A percentile compares a stretch with the other conserved stretches of the same genome.
Evolutionary conservation across 2,888 invertebrate genomes (phyloP).

Genomic region (Pinctada fucata): DNA sequence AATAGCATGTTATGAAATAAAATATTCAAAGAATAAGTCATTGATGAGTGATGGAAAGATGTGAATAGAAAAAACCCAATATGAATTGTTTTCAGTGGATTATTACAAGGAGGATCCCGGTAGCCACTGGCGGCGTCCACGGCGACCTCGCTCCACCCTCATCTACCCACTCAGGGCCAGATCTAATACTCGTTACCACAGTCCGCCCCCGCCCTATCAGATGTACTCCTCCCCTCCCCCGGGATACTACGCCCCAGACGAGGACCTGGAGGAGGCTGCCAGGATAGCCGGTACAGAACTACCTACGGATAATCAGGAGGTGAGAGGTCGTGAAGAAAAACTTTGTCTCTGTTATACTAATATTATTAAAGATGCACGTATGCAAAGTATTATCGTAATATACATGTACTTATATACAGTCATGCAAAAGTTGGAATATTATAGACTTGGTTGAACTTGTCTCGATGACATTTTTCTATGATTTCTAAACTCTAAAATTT

Average conservation of each 20-base stretch:
- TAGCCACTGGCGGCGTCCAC: conserved; percentile 30
- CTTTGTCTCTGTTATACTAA: neutral
- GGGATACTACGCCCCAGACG: conserved; percentile 18
- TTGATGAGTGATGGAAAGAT: too few relatives aligned
- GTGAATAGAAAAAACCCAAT: too few relatives aligned
- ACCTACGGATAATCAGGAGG: neutral
- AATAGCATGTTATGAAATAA: too few relatives aligned
- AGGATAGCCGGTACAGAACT: neutral
- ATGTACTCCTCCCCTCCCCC: conserved; percentile 38
- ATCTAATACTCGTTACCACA: conserved; percentile 50
- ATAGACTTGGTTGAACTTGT: too few relatives aligned
- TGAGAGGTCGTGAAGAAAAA: too few relatives aligned
- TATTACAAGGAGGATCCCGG: conserved; percentile 17
- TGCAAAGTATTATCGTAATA: conserved; percentile 3
- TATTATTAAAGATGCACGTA: conserved; percentile 8
- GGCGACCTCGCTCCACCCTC: conserved; percentile 45
- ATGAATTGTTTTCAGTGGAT: conserved; percentile 5
- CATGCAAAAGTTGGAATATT: too few relatives aligned
- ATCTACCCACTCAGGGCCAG: conserved; percentile 59
- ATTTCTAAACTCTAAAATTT: too few relatives aligned
- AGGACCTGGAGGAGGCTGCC: neutral
- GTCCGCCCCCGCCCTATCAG: conserved; percentile 51
- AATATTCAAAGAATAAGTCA: too few relatives aligned
- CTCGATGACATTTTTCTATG: too few relatives aligned
- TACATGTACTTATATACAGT: too few relatives aligned